phyloP scores from a whole-genome alignment of 1,140 invertebrate genomes.

The Dinothrombium tinctorium region DNA sequence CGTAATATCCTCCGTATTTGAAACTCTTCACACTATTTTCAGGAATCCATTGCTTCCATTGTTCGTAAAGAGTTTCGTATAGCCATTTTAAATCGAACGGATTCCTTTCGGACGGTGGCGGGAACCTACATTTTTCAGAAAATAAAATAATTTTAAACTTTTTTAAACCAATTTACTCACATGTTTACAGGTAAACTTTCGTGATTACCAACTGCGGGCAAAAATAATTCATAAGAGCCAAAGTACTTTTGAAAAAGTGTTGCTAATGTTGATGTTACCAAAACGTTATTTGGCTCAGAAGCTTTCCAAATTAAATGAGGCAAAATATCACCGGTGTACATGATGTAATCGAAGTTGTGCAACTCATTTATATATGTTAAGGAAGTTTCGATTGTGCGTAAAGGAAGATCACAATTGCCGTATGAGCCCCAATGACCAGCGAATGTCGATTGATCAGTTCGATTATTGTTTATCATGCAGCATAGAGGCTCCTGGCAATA shows the following conservation, averaged over 20 bases:
- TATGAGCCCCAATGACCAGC: constrained; percentile 80
- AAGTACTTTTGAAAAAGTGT: constrained; percentile 56
- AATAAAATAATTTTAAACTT: constrained; percentile 26
- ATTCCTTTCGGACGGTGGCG: constrained; percentile 18
- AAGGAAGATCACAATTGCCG: constrained; percentile 64
- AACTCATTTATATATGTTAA: constrained; percentile 68
- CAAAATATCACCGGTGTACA: constrained; percentile 93
- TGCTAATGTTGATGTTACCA: constrained; percentile 58
- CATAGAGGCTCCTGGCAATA: constrained; percentile 71
- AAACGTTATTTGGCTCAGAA: constrained; percentile 60
- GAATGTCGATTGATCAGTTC: too few species aligned
- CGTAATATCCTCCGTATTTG: constrained; percentile 5
- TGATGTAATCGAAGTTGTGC: constrained; percentile 59
- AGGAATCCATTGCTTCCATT: constrained; percentile 22
- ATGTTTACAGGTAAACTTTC: constrained; percentile 84
- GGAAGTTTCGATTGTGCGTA: constrained; percentile 70
- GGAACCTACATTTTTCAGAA: too few species aligned
- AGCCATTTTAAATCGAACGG: constrained; percentile 21
- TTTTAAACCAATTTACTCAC: constrained; percentile 35
- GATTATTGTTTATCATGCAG: too few species aligned
- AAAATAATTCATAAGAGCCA: constrained; percentile 67
- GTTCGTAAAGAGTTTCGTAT: constrained; percentile 20
- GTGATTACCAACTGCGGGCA: constrained; percentile 78
- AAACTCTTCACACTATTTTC: constrained; percentile 1
- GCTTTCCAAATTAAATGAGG: constrained; percentile 86